Conservation (phyloP, 2,113 vertebrate genomes). For the Otis tarda region DNA sequence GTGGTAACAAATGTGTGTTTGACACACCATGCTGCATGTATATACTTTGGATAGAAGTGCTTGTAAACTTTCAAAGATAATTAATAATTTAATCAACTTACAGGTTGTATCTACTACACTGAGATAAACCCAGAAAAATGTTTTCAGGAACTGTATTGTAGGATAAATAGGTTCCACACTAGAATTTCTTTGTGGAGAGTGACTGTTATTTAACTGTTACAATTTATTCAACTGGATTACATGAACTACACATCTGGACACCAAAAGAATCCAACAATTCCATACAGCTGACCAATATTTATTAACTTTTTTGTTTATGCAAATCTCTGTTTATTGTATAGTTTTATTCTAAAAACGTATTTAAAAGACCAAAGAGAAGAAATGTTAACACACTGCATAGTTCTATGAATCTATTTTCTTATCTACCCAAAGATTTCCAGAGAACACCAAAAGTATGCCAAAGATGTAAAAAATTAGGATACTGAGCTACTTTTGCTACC, state of each 20-base stretch:
- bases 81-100: neutral
- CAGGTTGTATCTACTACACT: neutral
- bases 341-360: neutral
- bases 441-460: neutral
- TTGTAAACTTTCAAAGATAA: neutral
- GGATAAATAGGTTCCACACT: neutral
- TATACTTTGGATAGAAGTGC: neutral
- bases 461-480: neutral
- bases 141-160: neutral
- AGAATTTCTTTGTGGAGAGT: neutral
- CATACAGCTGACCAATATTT: neutral
- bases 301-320: neutral
- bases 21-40: neutral
- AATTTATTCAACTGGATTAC: neutral
- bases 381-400: neutral
- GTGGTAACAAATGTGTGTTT: neutral
- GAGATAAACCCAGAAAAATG: neutral
- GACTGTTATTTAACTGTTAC: neutral
- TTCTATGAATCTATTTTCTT: neutral
- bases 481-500: neutral
- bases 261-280: neutral
- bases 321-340: neutral
- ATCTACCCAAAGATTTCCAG: neutral
- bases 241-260: neutral
- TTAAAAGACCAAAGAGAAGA: neutral